These are phyloP conservation scores for Clarias magur DNA, from an alignment of 2,113 vertebrate species.

Conservation along the genomic window DNA sequence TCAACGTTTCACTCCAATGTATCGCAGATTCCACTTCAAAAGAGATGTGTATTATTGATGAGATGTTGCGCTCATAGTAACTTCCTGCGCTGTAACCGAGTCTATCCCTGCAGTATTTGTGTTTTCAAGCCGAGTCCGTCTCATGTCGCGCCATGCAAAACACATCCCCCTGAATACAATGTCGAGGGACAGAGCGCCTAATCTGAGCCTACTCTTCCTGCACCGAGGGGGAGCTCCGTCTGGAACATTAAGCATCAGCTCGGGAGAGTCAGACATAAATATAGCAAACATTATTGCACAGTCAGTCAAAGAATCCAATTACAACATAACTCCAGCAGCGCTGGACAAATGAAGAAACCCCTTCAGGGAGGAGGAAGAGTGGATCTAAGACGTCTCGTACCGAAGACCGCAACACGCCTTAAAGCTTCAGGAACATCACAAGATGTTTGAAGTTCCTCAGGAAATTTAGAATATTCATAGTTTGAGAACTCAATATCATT, in stretches of 20 bases:
- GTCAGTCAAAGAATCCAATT: conserved; percentile 26
- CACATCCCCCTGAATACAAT: conserved; percentile 45
- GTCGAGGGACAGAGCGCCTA: conserved; percentile 23
- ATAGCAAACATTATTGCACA: conserved; percentile 7
- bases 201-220: conserved; percentile 49
- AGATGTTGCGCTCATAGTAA: conserved; percentile 40
- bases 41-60: conserved; percentile 49
- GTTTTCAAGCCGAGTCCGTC: conserved; percentile 38
- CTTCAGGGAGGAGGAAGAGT: neutral
- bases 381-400: neutral
- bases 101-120: conserved; percentile 51
- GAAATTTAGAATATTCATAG: neutral
- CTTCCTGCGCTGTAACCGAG: conserved; percentile 51
- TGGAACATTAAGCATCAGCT: conserved; percentile 39
- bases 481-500: neutral
- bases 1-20: conserved; percentile 35
- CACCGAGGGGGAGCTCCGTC: conserved; percentile 28
- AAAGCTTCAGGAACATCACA: neutral
- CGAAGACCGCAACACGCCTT: neutral
- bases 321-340: conserved; percentile 6
- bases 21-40: conserved; percentile 54
- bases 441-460: neutral
- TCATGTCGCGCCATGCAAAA: conserved; percentile 51
- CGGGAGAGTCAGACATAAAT: conserved; percentile 25
- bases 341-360: neutral